Evolutionary conservation across 30 jellyfish, hydroid and myxozoan genomes (phyloP).

Genomic region (Aurelia aurita): DNA sequence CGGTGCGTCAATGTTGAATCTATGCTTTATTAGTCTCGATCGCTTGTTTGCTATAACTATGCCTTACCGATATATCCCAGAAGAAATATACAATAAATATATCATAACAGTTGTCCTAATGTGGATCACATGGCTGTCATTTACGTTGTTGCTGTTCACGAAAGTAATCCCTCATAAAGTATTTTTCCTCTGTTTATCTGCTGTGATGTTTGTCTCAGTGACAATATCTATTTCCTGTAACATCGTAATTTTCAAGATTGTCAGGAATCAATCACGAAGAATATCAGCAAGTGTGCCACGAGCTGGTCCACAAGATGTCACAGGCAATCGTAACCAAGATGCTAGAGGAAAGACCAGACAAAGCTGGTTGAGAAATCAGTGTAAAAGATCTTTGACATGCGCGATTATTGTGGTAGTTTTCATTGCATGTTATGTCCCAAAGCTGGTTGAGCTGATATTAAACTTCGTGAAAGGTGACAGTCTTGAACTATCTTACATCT

Average conservation of each 20-base stretch:
- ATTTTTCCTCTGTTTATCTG: slow-evolving; percentile 21
- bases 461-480: background rate
- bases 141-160: slow-evolving; percentile 8
- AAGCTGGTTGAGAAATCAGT: slow-evolving; percentile 8
- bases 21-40: slow-evolving; percentile 20
- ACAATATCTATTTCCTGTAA: slow-evolving; percentile 14
- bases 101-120: background rate
- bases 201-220: slow-evolving; percentile 4
- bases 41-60: slow-evolving; percentile 27
- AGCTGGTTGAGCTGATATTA: slow-evolving; percentile 2
- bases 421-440: slow-evolving; percentile 27
- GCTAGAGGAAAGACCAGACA: background rate
- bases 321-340: background rate
- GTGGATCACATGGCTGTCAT: slow-evolving; percentile 41
- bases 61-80: slow-evolving; percentile 40
- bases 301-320: background rate
- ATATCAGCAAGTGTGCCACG: background rate
- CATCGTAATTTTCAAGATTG: slow-evolving; percentile 5
- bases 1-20: slow-evolving; percentile 44
- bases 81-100: background rate
- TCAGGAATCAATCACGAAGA: slow-evolving; percentile 7
- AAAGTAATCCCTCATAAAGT: background rate
- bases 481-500: background rate
- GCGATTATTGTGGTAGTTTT: background rate
- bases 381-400: slow-evolving; percentile 6